Conservation (phyloP, 2,888 invertebrate species). For the Cephonodes hylas region DNA sequence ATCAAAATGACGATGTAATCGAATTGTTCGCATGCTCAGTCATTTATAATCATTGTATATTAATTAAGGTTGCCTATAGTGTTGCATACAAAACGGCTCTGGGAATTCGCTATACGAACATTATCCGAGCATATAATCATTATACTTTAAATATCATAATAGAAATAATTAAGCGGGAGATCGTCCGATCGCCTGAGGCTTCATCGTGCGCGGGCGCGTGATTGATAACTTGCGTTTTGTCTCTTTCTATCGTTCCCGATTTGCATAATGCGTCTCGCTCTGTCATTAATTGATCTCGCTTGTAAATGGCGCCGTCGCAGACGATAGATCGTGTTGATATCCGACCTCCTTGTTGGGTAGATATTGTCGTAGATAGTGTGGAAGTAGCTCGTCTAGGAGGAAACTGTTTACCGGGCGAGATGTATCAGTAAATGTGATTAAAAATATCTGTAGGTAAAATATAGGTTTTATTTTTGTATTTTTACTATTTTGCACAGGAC, state of each 20-base stretch:
- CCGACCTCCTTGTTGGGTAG: slow-evolving; percentile 60
- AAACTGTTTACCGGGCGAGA: background rate
- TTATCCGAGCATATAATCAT: slow-evolving; percentile 61
- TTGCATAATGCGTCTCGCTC: slow-evolving; percentile 43
- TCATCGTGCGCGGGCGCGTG: slow-evolving; percentile 72
- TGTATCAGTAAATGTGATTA: background rate
- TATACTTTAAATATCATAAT: slow-evolving; percentile 79
- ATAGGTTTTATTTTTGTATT: no score
- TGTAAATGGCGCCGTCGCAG: slow-evolving; percentile 68
- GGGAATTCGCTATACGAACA: slow-evolving; percentile 65
- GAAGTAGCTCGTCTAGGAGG: background rate
- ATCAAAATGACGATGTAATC: background rate
- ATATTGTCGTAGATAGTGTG: slow-evolving; percentile 39
- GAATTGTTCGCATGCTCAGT: background rate
- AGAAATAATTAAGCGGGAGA: slow-evolving; percentile 77
- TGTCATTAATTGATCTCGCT: slow-evolving; percentile 72
- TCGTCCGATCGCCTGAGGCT: slow-evolving; percentile 70
- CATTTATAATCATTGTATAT: slow-evolving; percentile 32
- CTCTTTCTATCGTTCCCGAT: slow-evolving; percentile 39
- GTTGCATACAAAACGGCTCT: slow-evolving; percentile 50
- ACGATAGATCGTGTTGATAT: slow-evolving; percentile 66
- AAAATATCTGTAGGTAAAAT: no score
- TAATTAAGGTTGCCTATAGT: slow-evolving; percentile 45
- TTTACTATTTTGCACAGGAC: no score
- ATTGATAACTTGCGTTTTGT: slow-evolving; percentile 68